These are phyloP conservation scores for Spodoptera frugiperda DNA, from an alignment of 1,140 invertebrate genomes.

Conservation along the genomic window DNA sequence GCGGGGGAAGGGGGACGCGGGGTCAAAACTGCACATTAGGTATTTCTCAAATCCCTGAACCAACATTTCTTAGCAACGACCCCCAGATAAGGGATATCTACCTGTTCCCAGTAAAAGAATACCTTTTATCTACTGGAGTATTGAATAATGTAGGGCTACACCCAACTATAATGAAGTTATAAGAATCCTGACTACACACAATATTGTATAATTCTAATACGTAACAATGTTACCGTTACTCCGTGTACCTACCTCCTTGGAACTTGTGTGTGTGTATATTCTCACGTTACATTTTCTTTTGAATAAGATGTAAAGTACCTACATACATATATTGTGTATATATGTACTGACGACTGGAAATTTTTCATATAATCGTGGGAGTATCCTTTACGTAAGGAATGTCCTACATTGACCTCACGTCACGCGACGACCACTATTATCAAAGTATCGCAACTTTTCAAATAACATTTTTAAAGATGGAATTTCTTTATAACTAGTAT, in stretches of 20 bases:
- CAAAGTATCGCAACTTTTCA: too few relatives aligned
- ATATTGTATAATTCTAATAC: conserved; percentile 6
- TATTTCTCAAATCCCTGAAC: conserved; percentile 32
- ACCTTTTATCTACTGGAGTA: conserved; percentile 30
- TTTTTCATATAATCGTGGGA: neutral
- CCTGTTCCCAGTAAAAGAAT: conserved; percentile 21
- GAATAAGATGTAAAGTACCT: conserved; percentile 3
- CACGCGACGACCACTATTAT: neutral
- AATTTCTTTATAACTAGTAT: too few relatives aligned
- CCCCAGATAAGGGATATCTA: conserved; percentile 33
- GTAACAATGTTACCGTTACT: neutral
- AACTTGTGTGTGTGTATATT: too few relatives aligned
- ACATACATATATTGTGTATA: neutral
- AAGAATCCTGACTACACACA: conserved; percentile 7
- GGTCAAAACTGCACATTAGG: conserved; percentile 26
- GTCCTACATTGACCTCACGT: conserved; percentile 12
- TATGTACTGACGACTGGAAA: conserved; percentile 11
- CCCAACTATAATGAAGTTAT: conserved; percentile 23
- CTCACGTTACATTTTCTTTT: neutral
- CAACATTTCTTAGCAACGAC: conserved; percentile 10
- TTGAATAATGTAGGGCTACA: conserved; percentile 27
- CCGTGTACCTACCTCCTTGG: neutral
- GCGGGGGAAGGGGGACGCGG: neutral
- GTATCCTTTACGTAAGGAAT: conserved; percentile 20
- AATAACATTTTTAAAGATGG: too few relatives aligned